Conservation (phyloP, 1,140 invertebrate species). For the Aphelinus atriplicis region DNA sequence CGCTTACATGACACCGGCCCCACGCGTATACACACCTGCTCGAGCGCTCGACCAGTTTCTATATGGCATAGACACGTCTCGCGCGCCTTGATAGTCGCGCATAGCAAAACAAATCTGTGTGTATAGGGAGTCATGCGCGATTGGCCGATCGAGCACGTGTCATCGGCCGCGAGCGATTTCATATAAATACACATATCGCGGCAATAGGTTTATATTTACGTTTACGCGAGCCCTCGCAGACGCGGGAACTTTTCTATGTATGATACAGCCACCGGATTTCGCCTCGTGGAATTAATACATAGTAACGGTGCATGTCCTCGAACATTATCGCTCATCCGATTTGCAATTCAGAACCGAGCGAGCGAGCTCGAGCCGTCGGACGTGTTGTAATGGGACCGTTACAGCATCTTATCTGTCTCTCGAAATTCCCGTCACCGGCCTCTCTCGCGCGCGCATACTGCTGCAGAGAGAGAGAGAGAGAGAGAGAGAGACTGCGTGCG, state of each 20-base stretch:
- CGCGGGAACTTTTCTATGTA: conserved; percentile 11
- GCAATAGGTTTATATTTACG: conserved; percentile 4
- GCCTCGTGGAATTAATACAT: conserved; percentile 15
- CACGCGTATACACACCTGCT: no score
- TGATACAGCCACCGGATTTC: not conserved
- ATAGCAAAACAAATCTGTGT: no score
- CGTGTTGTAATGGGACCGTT: conserved; percentile 37
- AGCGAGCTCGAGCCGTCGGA: not conserved
- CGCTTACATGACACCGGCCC: no score
- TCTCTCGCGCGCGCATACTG: no score
- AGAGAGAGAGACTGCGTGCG: no score
- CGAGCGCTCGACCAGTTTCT: no score
- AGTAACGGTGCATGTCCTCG: conserved; percentile 25
- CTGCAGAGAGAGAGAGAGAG: no score
- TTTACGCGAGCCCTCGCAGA: not conserved
- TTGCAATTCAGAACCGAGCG: conserved; percentile 37
- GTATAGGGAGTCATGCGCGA: not conserved
- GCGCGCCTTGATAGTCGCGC: no score
- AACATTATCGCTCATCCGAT: conserved; percentile 10
- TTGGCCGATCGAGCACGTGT: not conserved
- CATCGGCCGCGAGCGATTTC: not conserved
- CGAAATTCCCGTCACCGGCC: no score
- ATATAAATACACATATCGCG: no score
- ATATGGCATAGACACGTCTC: no score
- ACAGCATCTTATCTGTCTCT: conserved; percentile 1